A percentile compares a stretch with the other conserved stretches of the same genome.
These are phyloP conservation scores for Pocillopora grandis DNA, from an alignment of 92 coral and sea anemone species.

Conservation along the genomic window DNA sequence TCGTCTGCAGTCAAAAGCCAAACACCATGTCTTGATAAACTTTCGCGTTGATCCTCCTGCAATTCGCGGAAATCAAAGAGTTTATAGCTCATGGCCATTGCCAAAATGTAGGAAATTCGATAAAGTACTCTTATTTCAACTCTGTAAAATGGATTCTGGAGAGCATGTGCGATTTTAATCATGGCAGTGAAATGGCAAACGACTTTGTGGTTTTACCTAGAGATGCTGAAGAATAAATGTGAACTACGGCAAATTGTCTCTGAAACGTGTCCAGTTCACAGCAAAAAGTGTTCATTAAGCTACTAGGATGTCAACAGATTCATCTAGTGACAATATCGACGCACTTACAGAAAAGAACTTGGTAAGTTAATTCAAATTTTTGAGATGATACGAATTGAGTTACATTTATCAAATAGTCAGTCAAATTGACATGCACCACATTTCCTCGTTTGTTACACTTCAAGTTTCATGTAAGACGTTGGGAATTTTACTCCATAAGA, in stretches of 20 bases:
- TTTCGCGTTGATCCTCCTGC: not conserved
- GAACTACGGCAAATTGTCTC: too few species aligned
- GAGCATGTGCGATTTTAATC: not conserved
- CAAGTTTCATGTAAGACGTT: too few species aligned
- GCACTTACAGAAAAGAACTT: constrained; percentile 53
- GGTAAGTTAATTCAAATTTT: constrained; percentile 33
- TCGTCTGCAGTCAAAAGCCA: constrained; percentile 8
- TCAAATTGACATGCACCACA: too few species aligned
- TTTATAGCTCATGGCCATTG: not conserved
- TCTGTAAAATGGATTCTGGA: not conserved
- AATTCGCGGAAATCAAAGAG: not conserved
- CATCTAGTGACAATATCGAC: constrained; percentile 16
- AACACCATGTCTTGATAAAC: not conserved
- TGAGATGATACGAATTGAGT: too few species aligned
- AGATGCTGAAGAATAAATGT: not conserved
- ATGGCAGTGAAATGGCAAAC: constrained; percentile 22
- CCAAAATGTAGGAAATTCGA: not conserved
- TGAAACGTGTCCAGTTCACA: not conserved
- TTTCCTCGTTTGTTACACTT: too few species aligned
- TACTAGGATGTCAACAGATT: constrained; percentile 18
- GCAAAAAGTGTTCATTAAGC: not conserved
- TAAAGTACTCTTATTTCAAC: not conserved
- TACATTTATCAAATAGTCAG: too few species aligned
- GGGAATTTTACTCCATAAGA: too few species aligned
- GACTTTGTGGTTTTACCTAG: not conserved